A percentile compares a stretch with the other conserved stretches of the same genome.
Conservation (phyloP, 2,888 invertebrate species). For the Morpho helenor region DNA sequence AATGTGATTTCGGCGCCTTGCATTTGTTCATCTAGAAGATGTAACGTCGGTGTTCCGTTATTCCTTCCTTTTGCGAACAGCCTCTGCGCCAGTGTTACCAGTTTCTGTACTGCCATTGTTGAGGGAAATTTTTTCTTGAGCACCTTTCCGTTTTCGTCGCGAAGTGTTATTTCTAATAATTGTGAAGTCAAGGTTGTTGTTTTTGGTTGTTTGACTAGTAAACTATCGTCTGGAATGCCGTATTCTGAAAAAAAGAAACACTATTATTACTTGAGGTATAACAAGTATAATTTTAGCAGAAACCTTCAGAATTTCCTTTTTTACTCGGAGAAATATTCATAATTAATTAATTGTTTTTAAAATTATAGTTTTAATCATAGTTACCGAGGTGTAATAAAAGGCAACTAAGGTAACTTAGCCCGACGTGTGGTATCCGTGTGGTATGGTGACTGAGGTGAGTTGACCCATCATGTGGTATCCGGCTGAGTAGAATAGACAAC, state of each 20-base stretch:
- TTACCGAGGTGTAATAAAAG: no score
- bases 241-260: constrained; percentile 77
- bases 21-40: constrained; percentile 77
- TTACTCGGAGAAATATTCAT: no score
- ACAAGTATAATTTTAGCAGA: neutral
- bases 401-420: no score
- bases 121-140: constrained; percentile 86
- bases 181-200: constrained; percentile 83
- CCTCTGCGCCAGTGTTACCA: constrained; percentile 88
- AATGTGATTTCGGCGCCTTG: constrained; percentile 84
- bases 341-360: no score
- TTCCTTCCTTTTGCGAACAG: constrained; percentile 78
- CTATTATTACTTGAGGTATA: no score
- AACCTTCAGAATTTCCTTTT: no score
- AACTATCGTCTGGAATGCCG: constrained; percentile 89
- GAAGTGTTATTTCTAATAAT: constrained; percentile 78
- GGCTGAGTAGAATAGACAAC: no score
- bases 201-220: constrained; percentile 75
- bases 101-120: constrained; percentile 89
- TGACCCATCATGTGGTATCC: no score
- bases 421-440: no score
- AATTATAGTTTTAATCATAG: no score
- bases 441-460: no score
- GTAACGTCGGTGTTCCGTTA: constrained; percentile 58
- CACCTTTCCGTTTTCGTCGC: constrained; percentile 77